A percentile compares a stretch with the other conserved stretches of the same genome.
Conservation (phyloP, 2,888 invertebrate genomes). For the Fragum fragum region DNA sequence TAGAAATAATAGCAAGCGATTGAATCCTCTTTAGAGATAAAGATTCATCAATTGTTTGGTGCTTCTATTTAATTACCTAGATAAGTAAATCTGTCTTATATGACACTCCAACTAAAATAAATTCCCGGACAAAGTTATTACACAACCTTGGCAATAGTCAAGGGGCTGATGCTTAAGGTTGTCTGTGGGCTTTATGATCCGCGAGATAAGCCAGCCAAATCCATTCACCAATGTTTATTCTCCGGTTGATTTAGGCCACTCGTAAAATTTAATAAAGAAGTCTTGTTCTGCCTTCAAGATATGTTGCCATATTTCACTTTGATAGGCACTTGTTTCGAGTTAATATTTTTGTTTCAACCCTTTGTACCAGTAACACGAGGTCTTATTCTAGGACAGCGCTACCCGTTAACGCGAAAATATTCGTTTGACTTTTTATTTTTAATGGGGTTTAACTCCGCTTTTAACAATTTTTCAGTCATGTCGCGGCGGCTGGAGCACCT, state of each 20-base stretch:
- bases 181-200: slow-evolving; percentile 19
- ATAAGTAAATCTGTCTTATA: slow-evolving; percentile 54
- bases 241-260: slow-evolving; percentile 12
- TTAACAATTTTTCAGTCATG: no score
- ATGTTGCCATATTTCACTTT: slow-evolving; percentile 27
- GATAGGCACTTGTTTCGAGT: slow-evolving; percentile 23
- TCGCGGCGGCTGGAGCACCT: no score
- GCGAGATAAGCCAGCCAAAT: slow-evolving; percentile 20
- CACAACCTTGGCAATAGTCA: slow-evolving; percentile 34
- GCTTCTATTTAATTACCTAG: slow-evolving; percentile 60
- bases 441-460: no score
- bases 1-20: no score
- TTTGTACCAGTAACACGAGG: neutral
- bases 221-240: slow-evolving; percentile 6
- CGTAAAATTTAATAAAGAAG: slow-evolving; percentile 23
- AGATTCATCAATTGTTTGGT: neutral
- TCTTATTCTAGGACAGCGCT: no score
- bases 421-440: no score
- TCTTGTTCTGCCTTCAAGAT: slow-evolving; percentile 12
- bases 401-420: no score
- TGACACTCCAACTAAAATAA: slow-evolving; percentile 49
- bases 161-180: slow-evolving; percentile 19
- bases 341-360: slow-evolving; percentile 14
- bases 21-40: no score
- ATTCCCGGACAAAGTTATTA: slow-evolving; percentile 56